Percentiles rank a stretch among this genome's conserved stretches.
These are phyloP conservation scores for Passer montanus DNA, from an alignment of 2,113 vertebrate genomes.

Conservation along the genomic window DNA sequence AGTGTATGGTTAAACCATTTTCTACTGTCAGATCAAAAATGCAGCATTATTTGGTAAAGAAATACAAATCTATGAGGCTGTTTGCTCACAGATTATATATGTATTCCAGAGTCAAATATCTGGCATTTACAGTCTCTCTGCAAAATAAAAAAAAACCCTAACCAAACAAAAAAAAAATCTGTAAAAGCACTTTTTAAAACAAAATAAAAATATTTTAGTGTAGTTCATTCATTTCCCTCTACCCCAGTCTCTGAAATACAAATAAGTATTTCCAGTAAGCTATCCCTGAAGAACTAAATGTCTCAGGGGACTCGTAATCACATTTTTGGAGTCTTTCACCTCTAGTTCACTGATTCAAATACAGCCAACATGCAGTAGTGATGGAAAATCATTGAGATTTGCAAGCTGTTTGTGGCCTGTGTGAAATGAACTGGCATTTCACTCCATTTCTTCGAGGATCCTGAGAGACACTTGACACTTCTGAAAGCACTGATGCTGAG, in stretches of 20 bases:
- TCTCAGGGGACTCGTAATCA: background rate
- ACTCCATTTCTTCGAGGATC: background rate
- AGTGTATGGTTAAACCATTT: background rate
- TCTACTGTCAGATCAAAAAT: background rate
- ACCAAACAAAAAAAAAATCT: background rate
- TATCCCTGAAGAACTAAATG: background rate
- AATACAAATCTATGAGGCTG: background rate
- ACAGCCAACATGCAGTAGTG: slow-evolving; percentile 7
- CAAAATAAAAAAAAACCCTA: background rate
- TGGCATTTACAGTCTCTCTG: background rate
- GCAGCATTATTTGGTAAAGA: background rate
- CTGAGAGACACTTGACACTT: background rate
- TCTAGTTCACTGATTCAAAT: slow-evolving; percentile 30
- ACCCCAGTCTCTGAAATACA: background rate
- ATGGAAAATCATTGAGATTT: slow-evolving; percentile 35
- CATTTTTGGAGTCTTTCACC: slow-evolving; percentile 50
- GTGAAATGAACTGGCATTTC: slow-evolving; percentile 19
- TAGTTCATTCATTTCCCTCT: background rate
- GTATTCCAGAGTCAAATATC: background rate
- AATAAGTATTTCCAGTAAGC: background rate
- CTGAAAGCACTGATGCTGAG: background rate
- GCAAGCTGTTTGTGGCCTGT: slow-evolving; percentile 29
- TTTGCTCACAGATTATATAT: background rate
- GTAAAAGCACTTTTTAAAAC: background rate
- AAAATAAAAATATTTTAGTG: background rate